Base-by-base conservation (phyloP, 2,113 vertebrate species). In the Reinhardtius hippoglossoides region DNA sequence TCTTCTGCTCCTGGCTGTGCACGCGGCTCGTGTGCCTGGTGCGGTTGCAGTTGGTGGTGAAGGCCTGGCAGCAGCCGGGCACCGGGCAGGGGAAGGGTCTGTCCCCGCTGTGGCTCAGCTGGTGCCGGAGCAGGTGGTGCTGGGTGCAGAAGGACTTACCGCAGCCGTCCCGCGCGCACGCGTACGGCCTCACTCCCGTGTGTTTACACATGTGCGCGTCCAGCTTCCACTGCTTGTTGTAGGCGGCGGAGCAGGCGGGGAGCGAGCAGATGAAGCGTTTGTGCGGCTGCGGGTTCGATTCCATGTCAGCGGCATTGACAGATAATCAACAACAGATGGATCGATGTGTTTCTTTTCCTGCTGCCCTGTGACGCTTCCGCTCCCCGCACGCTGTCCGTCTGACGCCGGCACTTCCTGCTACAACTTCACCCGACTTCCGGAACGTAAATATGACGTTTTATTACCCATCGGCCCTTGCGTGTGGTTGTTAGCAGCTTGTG, bases 1-100 rank as follows among this genome's bases (percentile, higher is more conserved):
- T 89, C 72, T 89, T 95, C 0, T 88, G 81, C 46, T 81, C 91
- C 21, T 91, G 90, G n/a, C 86, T 59, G 90, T 99, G 98, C 9
- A 91, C 93, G 42, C 96, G 94, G 64, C 87, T 86, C 35, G 94
- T 0, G 54, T 99, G 98, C 20, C 95, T 94, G 77, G 81, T 94
- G 76, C 95, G 81, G 90, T 97, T 98, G 0, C 94, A 55, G 63
- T 95, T 96, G 66, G 96, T 96, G 82, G 92, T 95, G 89, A 98
- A 99, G 37, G 90, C 94, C 61, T 95, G 74, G 23, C 46, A 46
- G 82, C 98, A 99, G 4, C 92, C 95, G 5, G 90, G 92, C 54
- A 83, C 84, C 31, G 88, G 26, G 92, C 98, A 99, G 87, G 4
- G 46, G 27, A 95, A 97, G 0, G 94, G 95, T 74, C 93, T 96